These are phyloP conservation scores for Sclerurus mexicanus DNA, from an alignment of 2,113 vertebrate species.

Conservation along the genomic window DNA sequence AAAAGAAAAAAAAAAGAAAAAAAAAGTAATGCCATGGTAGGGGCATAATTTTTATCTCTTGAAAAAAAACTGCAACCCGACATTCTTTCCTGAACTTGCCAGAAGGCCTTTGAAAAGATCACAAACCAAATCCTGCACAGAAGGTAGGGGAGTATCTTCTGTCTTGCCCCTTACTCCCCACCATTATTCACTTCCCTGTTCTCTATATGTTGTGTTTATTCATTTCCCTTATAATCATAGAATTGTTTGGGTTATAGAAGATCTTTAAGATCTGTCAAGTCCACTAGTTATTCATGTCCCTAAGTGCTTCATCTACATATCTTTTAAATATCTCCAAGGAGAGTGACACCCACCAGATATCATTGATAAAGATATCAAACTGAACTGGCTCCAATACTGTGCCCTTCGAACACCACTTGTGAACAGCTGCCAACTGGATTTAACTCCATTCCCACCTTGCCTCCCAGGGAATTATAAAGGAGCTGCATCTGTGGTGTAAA, in stretches of 20 bases:
- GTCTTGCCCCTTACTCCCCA: fast-evolving
- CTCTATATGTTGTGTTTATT: not conserved
- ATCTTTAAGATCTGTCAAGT: not conserved
- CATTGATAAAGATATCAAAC: not conserved
- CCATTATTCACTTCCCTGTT: not conserved
- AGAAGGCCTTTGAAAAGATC: not conserved
- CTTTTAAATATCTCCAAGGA: not conserved
- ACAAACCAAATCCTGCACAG: not conserved
- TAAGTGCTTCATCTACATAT: not conserved
- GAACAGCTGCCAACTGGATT: not conserved
- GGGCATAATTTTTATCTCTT: not conserved
- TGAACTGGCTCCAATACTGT: not conserved
- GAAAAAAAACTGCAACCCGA: not conserved
- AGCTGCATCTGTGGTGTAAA: not conserved
- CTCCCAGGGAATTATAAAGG: not conserved
- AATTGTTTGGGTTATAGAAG: not conserved
- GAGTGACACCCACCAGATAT: not conserved
- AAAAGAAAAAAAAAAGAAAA: not conserved
- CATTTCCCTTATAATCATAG: not conserved
- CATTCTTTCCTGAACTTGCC: not conserved
- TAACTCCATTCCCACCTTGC: not conserved
- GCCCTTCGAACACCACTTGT: not conserved
- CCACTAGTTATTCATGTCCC: not conserved
- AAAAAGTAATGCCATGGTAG: not conserved
- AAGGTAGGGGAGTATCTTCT: not conserved